Evolutionary conservation across 2,113 vertebrate species (phyloP).

Genomic region (Aythya baeri): DNA sequence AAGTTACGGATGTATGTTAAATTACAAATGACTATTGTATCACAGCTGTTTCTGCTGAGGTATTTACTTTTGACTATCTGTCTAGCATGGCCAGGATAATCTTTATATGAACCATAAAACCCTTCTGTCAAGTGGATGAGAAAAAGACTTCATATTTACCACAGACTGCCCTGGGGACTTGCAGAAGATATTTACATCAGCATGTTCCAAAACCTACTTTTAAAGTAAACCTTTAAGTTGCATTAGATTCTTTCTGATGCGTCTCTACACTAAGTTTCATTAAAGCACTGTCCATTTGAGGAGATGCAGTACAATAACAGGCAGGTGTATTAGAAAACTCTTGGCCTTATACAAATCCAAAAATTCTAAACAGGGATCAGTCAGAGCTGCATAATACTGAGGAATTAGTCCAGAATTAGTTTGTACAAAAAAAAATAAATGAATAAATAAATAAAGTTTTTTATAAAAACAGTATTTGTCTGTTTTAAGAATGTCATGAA

Average conservation of each 20-base stretch:
- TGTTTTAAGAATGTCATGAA: background rate
- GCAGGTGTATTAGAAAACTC: background rate
- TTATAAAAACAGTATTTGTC: background rate
- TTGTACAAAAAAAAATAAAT: background rate
- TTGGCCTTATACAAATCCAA: background rate
- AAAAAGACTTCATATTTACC: background rate
- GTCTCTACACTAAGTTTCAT: background rate
- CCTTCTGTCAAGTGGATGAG: background rate
- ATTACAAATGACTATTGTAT: background rate
- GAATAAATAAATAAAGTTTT: background rate
- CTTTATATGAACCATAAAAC: background rate
- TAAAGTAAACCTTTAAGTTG: background rate
- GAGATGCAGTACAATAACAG: rapidly evolving
- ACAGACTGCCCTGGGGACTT: background rate
- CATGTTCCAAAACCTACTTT: background rate
- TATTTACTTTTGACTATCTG: background rate
- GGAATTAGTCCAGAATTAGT: background rate
- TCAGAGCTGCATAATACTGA: background rate
- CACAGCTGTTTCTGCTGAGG: background rate
- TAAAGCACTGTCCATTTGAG: background rate
- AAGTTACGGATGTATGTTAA: background rate
- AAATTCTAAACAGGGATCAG: background rate
- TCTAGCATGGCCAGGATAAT: background rate
- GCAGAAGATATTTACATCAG: background rate
- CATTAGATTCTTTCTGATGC: background rate